phyloP scores from a whole-genome alignment of 1,140 invertebrate species.

The Ostrea edulis region DNA sequence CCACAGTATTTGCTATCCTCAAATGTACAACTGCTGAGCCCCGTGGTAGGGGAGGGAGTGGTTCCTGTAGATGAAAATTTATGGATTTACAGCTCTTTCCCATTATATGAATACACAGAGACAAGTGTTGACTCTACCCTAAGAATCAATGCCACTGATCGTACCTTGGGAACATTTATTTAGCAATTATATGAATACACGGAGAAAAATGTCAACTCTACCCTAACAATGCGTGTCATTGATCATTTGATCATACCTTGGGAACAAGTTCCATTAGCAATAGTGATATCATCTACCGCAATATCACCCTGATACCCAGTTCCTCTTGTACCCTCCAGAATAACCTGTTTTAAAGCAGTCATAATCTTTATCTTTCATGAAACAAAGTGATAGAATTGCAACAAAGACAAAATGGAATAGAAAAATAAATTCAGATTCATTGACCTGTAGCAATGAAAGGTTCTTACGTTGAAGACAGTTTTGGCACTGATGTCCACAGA shows the following conservation, averaged over 20 bases:
- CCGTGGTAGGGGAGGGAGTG: slow-evolving; percentile 8
- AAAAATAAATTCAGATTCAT: not conserved
- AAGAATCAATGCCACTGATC: too few relatives aligned
- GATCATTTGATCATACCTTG: slow-evolving; percentile 25
- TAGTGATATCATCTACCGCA: slow-evolving; percentile 72
- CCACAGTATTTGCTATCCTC: slow-evolving; percentile 63
- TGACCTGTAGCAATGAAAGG: not conserved
- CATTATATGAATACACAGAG: not conserved
- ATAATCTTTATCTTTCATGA: not conserved
- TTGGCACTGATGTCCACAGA: slow-evolving; percentile 55
- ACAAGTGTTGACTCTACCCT: not conserved
- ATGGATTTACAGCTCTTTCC: too few relatives aligned
- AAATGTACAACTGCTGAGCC: slow-evolving; percentile 64
- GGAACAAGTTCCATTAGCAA: slow-evolving; percentile 44
- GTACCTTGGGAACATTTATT: not conserved
- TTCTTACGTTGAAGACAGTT: slow-evolving; percentile 61
- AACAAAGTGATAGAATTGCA: not conserved
- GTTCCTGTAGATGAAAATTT: slow-evolving; percentile 28
- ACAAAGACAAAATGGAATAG: not conserved
- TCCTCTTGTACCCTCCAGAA: slow-evolving; percentile 70
- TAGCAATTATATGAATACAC: not conserved
- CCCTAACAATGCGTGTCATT: not conserved
- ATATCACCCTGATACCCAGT: slow-evolving; percentile 70
- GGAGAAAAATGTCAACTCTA: not conserved
- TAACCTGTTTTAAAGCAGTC: slow-evolving; percentile 57